These are phyloP conservation scores for Rhagologus leucostigma DNA, from an alignment of 2,113 vertebrate genomes.

Conservation along the genomic window DNA sequence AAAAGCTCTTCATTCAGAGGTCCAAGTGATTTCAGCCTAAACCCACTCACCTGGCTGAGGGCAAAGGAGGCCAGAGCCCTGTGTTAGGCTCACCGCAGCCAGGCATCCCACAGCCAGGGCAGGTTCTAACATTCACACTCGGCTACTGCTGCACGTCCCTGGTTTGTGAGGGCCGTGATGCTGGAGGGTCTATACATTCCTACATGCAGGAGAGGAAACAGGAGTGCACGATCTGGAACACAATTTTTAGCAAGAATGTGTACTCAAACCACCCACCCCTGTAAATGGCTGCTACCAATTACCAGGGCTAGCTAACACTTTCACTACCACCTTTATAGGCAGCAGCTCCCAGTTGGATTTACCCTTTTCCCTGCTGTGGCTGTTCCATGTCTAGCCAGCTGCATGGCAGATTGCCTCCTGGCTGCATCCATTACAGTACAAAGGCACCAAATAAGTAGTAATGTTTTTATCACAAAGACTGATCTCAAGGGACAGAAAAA, in stretches of 20 bases:
- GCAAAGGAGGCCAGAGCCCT: neutral
- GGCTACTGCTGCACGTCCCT: rapidly evolving
- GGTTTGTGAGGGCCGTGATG: neutral
- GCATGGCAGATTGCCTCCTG: neutral
- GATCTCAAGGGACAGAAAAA: neutral
- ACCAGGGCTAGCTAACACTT: neutral
- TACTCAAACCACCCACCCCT: neutral
- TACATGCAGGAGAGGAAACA: neutral
- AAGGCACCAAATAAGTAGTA: neutral
- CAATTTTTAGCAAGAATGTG: neutral
- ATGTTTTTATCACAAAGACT: neutral
- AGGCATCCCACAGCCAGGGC: too few species aligned
- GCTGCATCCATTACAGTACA: neutral
- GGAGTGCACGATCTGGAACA: rapidly evolving
- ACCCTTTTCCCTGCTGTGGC: neutral
- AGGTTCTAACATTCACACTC: neutral
- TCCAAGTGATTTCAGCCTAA: neutral
- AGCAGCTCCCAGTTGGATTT: neutral
- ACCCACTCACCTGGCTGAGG: neutral
- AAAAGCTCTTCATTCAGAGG: neutral
- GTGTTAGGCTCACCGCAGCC: neutral
- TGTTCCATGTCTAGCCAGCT: neutral
- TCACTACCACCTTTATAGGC: neutral
- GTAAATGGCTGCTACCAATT: neutral
- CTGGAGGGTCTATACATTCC: rapidly evolving